phyloP scores from a whole-genome alignment of 2,113 vertebrate genomes.

The Aepyceros melampus region DNA sequence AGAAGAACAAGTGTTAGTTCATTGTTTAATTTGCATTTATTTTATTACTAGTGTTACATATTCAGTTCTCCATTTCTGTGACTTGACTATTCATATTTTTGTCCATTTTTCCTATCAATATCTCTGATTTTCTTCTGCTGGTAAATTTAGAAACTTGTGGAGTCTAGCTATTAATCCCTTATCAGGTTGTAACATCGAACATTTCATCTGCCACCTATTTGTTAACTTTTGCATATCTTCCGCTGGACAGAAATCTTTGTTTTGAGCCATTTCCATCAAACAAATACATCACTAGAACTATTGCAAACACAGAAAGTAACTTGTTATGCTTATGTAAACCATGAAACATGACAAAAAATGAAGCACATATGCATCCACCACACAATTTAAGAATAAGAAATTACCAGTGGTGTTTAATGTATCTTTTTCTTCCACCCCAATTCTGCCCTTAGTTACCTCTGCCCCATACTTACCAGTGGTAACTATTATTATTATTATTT shows the following conservation, averaged over 20 bases:
- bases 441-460: neutral
- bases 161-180: neutral
- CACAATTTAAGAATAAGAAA: neutral
- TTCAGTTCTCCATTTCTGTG: neutral
- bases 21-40: neutral
- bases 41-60: neutral
- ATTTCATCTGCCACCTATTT: neutral
- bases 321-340: neutral
- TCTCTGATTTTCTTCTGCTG: neutral
- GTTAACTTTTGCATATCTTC: neutral
- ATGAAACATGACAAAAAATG: neutral
- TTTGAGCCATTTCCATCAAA: neutral
- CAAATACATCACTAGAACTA: neutral
- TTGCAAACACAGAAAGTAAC: neutral
- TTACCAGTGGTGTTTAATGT: neutral
- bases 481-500: neutral
- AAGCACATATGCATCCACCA: neutral
- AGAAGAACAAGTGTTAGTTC: neutral
- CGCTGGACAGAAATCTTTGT: neutral
- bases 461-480: neutral
- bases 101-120: neutral
- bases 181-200: neutral
- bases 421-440: neutral
- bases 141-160: neutral
- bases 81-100: neutral